Base-by-base conservation (phyloP, 2,797 vertebrate species). In the Philypnodon macrostomus region DNA sequence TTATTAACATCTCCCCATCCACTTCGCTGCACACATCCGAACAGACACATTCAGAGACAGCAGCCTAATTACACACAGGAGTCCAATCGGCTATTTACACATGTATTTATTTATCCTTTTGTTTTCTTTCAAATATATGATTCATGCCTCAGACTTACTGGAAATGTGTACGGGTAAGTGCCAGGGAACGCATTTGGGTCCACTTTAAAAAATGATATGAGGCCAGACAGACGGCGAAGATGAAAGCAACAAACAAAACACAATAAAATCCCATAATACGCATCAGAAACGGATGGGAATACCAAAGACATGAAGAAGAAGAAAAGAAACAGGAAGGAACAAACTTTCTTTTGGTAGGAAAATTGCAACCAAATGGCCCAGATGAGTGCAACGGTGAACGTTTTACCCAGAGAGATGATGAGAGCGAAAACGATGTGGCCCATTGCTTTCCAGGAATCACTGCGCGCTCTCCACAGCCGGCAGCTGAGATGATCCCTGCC, bases 181-280 rank as follows among this genome's bases (percentile, higher is more conserved):
- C 78, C 85, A 85, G 78, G 58, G 81, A 79, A 81, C 85, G 83
- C 89, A 90, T 90, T 89, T 89, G 89, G 89, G 84, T 89, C 83
- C 87, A 90, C 87, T 90, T 90, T 85, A 84, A 86, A 23, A 86
- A 86, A 88, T 86, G 57, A 90, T 88, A 89, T 84, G 85, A 84
- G 83, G 84, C 87, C 87, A 90, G 87, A 89, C 85, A 84, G 84
- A 87, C 85, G 47, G 73, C 39, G 67, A 88, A 87, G 88, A 72
- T 58, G 58, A 44, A 65, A 80, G 80, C 86, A 88, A 89, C 78
- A 87, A 88, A 87, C 86, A 87, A 83, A 88, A 87, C 84, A 87
- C 81, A 88, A 87, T 80, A 80, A 80, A 87, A 87, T 81, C 74
- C 79, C 80, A 88, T 75, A 87, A 85, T 83, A 85, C 79, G 77